Percentiles rank a stretch among this genome's conserved stretches.
Evolutionary conservation across 2,888 invertebrate species (phyloP).

Genomic region (Ophioninae sp.): DNA sequence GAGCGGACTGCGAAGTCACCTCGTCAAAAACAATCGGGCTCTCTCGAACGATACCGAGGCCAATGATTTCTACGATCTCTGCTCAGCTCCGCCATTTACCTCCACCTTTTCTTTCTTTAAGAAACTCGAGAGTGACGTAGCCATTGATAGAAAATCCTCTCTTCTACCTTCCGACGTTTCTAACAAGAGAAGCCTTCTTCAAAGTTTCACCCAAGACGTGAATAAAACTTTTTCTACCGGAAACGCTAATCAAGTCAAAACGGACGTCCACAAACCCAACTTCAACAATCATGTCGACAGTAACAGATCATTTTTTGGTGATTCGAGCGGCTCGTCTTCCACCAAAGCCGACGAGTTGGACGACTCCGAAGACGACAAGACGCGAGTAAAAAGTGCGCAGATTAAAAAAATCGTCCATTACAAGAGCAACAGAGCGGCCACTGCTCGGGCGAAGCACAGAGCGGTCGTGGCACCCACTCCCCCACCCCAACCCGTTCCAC

Average conservation of each 20-base stretch:
- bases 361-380: constrained; percentile 70
- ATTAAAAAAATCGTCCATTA: constrained; percentile 81
- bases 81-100: constrained; percentile 40
- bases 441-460: constrained; percentile 85
- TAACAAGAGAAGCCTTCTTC: constrained; percentile 31
- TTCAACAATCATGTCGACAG: constrained; percentile 73
- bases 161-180: constrained; percentile 29
- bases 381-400: constrained; percentile 74
- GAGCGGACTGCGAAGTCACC: constrained; percentile 70
- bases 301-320: constrained; percentile 73
- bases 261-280: constrained; percentile 34
- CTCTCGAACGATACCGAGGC: constrained; percentile 58
- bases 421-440: constrained; percentile 84
- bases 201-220: constrained; percentile 42
- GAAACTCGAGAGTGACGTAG: constrained; percentile 26
- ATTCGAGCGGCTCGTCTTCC: constrained; percentile 74
- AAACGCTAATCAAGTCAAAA: constrained; percentile 49
- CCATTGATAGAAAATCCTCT: constrained; percentile 33
- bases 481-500: constrained; percentile 82
- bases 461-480: constrained; percentile 81
- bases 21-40: constrained; percentile 63
- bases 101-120: constrained; percentile 49
- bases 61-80: constrained; percentile 56
- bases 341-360: constrained; percentile 66
- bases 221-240: constrained; percentile 49